These are phyloP conservation scores for Probaryconus sp. DNA, from an alignment of 1,140 invertebrate genomes.

Conservation along the genomic window DNA sequence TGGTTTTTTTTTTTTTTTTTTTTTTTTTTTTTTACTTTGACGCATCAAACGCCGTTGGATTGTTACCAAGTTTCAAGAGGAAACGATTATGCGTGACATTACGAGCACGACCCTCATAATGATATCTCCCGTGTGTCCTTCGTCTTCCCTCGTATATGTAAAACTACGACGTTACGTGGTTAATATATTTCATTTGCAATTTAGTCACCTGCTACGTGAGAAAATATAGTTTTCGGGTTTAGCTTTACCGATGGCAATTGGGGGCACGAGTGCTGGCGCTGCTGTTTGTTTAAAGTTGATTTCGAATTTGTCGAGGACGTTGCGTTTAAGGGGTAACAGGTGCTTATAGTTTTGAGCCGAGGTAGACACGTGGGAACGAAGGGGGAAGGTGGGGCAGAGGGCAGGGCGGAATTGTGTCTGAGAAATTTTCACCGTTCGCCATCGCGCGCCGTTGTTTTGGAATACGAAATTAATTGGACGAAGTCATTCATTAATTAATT, in stretches of 20 bases:
- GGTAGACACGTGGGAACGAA: constrained; percentile 43
- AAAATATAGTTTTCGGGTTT: constrained; percentile 23
- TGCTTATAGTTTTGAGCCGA: constrained; percentile 18
- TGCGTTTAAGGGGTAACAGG: constrained; percentile 31
- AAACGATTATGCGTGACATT: constrained; percentile 62
- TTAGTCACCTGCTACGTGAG: constrained; percentile 49
- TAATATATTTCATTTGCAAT: constrained; percentile 55
- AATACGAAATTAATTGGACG: too few species aligned
- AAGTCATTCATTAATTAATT: too few species aligned
- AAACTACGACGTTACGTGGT: constrained; percentile 18
- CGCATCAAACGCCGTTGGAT: constrained; percentile 32
- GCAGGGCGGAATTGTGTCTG: background rate
- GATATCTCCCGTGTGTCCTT: constrained; percentile 52
- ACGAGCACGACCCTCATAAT: constrained; percentile 60
- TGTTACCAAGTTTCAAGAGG: constrained; percentile 54
- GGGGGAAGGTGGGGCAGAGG: constrained; percentile 8
- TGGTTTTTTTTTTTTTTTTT: too few species aligned
- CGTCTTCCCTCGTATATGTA: constrained; percentile 38
- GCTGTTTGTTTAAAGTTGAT: constrained; percentile 32
- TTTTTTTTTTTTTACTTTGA: too few species aligned
- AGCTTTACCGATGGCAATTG: background rate
- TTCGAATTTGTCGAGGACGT: constrained; percentile 1
- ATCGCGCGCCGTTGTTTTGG: too few species aligned
- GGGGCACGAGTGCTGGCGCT: constrained; percentile 1
- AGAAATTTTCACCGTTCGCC: too few species aligned